Evolutionary conservation across 2,797 vertebrate genomes (phyloP).

Genomic region (Nasua narica): DNA sequence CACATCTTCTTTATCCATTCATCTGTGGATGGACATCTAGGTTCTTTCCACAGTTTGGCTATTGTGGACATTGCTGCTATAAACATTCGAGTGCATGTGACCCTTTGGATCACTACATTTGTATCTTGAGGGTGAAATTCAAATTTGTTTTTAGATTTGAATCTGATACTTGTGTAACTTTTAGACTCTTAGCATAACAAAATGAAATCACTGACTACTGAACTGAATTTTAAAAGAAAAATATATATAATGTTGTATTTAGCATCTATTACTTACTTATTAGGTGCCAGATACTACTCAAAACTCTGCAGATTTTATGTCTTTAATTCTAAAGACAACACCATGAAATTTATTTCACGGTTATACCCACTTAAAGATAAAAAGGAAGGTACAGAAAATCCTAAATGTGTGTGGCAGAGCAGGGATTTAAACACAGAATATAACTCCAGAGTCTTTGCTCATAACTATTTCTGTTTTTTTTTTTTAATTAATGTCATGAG

Average conservation of each 20-base stretch:
- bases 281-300: neutral
- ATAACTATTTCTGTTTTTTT: neutral
- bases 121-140: too few relatives aligned
- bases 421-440: neutral
- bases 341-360: neutral
- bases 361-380: neutral
- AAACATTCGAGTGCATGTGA: too few relatives aligned
- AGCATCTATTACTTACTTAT: neutral
- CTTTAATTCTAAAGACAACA: neutral
- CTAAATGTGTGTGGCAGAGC: neutral
- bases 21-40: too few relatives aligned
- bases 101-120: too few relatives aligned
- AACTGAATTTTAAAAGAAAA: neutral
- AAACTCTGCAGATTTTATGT: neutral
- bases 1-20: too few relatives aligned
- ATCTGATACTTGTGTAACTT: neutral
- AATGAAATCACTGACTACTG: neutral
- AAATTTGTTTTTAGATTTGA: slow-evolving; percentile 21
- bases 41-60: too few relatives aligned
- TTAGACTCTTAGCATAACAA: neutral
- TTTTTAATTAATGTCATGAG: neutral
- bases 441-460: neutral
- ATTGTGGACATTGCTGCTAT: too few relatives aligned
- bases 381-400: neutral
- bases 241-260: neutral